Evolutionary conservation across 2,113 vertebrate species (phyloP), one percentile per base, ranked within the genome.

Genomic region (Manacus vitellinus): DNA sequence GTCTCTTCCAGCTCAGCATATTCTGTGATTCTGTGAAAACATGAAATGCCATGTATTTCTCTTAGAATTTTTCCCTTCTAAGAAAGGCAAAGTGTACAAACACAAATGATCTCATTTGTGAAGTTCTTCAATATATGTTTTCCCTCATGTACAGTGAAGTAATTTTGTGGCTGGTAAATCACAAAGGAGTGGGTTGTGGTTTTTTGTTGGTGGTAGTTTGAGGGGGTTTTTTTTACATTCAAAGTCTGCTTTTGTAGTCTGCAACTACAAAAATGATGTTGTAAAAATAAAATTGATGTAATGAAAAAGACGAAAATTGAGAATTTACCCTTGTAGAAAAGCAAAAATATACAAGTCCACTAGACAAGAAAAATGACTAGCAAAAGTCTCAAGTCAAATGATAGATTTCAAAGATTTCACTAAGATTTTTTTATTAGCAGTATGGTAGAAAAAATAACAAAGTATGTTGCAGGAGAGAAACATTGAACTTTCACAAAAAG

Each of bases 181-280:
- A 67, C 56, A 9, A 35, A 52, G 3, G 15, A 0, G 5, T 37
- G 19, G 7, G 10, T 58, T 67, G 12, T 5, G 3, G 6, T 1
- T 46, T 52, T 94, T 61, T 62, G 28, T 7, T 61, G 13, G 19
- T 46, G 23, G 23, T 66, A 8, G 1, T 22, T 87, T 79, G 4
- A 5, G 2, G 2, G 0, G 0, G 7, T 49, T 17, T 49, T 17
- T 59, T 80, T 41, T 19, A 13, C 16, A 68, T 41, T 54, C 13
- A 46, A 63, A 52, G 7, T 70, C 44, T 86, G 5, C 4, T 76
- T 73, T 65, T 41, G 39, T 41, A 41, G 39, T 41, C 39, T 41
- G 39, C 39, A 41, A 41, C 39, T 41, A 41, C 39, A 80, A 77
- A 92, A 62, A 66, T 51, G 2, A 39, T 4, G 47, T 19, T 30